A percentile compares a stretch with the other conserved stretches of the same genome.
These are phyloP conservation scores for Drosophila ficusphila DNA, from an alignment of 1,140 invertebrate genomes.

Conservation along the genomic window DNA sequence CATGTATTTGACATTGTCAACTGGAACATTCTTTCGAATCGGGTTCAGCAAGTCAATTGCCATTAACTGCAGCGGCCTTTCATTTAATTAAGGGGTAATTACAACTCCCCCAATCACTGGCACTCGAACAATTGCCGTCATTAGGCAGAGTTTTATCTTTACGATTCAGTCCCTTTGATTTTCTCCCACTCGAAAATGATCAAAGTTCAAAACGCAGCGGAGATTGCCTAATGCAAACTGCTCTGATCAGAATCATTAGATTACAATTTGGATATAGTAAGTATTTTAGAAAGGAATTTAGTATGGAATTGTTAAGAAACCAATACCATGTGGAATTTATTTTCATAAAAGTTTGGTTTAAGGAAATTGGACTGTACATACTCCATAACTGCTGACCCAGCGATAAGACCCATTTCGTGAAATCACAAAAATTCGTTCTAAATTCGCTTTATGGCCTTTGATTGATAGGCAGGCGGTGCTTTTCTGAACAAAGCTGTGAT, in stretches of 20 bases:
- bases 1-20: slow-evolving; percentile 40
- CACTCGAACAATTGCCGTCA: slow-evolving; percentile 27
- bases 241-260: too few species aligned
- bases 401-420: slow-evolving; percentile 22
- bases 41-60: slow-evolving; percentile 50
- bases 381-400: slow-evolving; percentile 17
- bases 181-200: slow-evolving; percentile 26
- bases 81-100: slow-evolving; percentile 50
- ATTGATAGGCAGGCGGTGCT: slow-evolving; percentile 40
- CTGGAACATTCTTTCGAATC: not conserved
- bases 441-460: slow-evolving; percentile 45
- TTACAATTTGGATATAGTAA: too few species aligned
- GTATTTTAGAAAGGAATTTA: not conserved
- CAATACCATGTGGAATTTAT: too few species aligned
- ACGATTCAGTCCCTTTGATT: slow-evolving; percentile 40
- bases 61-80: slow-evolving; percentile 27
- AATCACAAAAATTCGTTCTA: slow-evolving; percentile 39
- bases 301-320: too few species aligned
- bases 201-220: not conserved
- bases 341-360: not conserved
- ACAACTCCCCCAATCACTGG: slow-evolving; percentile 29
- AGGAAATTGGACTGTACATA: slow-evolving; percentile 10
- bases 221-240: not conserved
- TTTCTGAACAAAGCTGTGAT: slow-evolving; percentile 43
- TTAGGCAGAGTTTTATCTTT: slow-evolving; percentile 34